Conservation (phyloP, 2,888 invertebrate genomes). For the Dynastes maya region DNA sequence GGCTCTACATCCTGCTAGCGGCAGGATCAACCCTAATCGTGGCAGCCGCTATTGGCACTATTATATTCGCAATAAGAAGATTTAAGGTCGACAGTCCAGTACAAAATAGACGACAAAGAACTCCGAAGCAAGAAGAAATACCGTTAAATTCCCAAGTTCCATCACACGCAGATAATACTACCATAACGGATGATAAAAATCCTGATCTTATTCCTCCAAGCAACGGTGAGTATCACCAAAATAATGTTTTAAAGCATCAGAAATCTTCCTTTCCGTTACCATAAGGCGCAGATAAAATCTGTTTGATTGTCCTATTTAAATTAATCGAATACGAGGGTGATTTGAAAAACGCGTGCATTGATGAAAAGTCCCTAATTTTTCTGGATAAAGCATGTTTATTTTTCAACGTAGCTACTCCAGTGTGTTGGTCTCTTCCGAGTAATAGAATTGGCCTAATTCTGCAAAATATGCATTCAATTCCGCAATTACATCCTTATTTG, state of each 20-base stretch:
- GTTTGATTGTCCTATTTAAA: no score
- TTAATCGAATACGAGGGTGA: no score
- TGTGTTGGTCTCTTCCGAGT: no score
- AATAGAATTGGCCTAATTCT: no score
- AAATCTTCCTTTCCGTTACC: neutral
- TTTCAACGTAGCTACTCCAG: no score
- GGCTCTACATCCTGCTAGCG: slow-evolving; percentile 68
- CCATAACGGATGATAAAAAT: slow-evolving; percentile 68
- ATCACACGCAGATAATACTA: slow-evolving; percentile 64
- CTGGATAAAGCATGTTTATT: no score
- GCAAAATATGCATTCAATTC: no score
- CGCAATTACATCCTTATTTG: no score
- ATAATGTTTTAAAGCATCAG: neutral
- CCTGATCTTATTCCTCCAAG: slow-evolving; percentile 70
- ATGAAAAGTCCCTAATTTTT: no score
- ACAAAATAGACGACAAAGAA: slow-evolving; percentile 64
- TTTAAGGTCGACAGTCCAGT: slow-evolving; percentile 68
- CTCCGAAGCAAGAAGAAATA: slow-evolving; percentile 64
- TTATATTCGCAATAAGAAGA: slow-evolving; percentile 66
- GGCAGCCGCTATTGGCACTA: slow-evolving; percentile 67
- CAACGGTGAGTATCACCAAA: slow-evolving; percentile 64
- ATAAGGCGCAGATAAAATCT: no score
- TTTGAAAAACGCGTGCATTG: no score
- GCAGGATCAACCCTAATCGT: slow-evolving; percentile 69
- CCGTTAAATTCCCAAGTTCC: slow-evolving; percentile 66